phyloP scores from a whole-genome alignment of 2,113 vertebrate species.

The Psephotus haematonotus region DNA sequence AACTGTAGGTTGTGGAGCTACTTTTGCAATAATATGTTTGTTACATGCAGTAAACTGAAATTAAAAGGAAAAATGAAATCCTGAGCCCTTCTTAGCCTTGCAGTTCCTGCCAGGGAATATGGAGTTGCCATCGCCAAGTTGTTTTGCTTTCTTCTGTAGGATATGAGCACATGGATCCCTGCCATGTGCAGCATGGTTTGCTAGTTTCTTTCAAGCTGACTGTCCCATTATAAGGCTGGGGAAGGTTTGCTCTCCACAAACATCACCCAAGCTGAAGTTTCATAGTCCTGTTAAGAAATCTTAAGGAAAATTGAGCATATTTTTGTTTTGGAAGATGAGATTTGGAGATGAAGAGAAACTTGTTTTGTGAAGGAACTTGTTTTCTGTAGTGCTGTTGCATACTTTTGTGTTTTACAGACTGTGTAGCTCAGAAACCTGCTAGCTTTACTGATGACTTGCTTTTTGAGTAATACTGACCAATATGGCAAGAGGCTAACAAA shows the following conservation, averaged over 20 bases:
- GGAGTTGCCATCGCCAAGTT: not conserved
- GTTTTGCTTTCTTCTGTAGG: not conserved
- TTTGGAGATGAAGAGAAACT: not conserved
- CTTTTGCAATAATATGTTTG: not conserved
- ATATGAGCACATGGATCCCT: fast-evolving
- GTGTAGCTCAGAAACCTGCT: not conserved
- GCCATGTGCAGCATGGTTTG: fast-evolving
- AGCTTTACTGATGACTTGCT: not conserved
- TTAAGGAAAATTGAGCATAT: not conserved
- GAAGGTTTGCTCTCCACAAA: not conserved
- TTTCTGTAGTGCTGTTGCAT: not conserved
- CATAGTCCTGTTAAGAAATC: not conserved
- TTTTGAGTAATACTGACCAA: not conserved
- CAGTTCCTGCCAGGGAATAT: not conserved
- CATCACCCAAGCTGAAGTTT: not conserved
- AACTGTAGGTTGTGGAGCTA: not conserved
- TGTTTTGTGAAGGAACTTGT: not conserved
- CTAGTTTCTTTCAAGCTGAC: not conserved
- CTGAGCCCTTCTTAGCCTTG: not conserved
- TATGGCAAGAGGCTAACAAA: not conserved
- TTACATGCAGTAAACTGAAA: not conserved
- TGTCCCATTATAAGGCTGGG: not conserved
- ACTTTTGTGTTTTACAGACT: not conserved
- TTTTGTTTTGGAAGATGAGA: not conserved
- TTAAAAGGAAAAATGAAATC: not conserved